Conservation (phyloP, 2,113 vertebrate species). For the Tupaia chinensis region DNA sequence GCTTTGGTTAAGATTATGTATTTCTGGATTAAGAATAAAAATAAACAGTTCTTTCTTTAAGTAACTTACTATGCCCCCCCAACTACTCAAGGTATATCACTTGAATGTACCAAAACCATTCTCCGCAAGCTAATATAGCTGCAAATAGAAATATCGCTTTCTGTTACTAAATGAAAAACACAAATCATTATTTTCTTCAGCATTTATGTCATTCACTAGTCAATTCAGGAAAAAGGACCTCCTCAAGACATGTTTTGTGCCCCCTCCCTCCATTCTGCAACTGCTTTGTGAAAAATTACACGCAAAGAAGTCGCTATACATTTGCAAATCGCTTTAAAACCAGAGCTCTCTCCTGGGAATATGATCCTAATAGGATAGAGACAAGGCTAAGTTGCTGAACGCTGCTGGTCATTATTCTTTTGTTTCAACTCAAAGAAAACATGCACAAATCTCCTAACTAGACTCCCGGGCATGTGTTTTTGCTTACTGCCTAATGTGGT, state of each 20-base stretch:
- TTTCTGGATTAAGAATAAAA: not conserved
- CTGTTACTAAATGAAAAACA: constrained; percentile 47
- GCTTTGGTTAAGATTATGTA: not conserved
- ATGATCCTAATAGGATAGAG: constrained; percentile 71
- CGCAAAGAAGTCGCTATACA: constrained; percentile 40
- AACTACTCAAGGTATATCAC: constrained; percentile 27
- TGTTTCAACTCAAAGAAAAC: constrained; percentile 76
- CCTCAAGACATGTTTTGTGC: not conserved
- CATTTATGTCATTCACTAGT: constrained; percentile 35
- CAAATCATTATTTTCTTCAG: constrained; percentile 33
- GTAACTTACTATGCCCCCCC: constrained; percentile 2
- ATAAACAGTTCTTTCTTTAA: constrained; percentile 37
- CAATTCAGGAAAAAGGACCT: constrained; percentile 16
- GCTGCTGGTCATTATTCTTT: constrained; percentile 79
- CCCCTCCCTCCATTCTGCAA: not conserved
- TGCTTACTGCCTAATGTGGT: constrained; percentile 83
- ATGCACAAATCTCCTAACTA: constrained; percentile 77
- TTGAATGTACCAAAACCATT: constrained; percentile 14
- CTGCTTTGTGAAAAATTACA: constrained; percentile 69
- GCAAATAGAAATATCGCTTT: not conserved
- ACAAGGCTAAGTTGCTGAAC: constrained; percentile 77
- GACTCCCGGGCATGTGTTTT: constrained; percentile 80
- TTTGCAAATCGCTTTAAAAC: constrained; percentile 74
- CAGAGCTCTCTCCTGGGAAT: constrained; percentile 73
- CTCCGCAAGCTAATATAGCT: not conserved